Evolutionary conservation across 1,140 invertebrate genomes (phyloP).

Genomic region (Drosophila sturtevanti): DNA sequence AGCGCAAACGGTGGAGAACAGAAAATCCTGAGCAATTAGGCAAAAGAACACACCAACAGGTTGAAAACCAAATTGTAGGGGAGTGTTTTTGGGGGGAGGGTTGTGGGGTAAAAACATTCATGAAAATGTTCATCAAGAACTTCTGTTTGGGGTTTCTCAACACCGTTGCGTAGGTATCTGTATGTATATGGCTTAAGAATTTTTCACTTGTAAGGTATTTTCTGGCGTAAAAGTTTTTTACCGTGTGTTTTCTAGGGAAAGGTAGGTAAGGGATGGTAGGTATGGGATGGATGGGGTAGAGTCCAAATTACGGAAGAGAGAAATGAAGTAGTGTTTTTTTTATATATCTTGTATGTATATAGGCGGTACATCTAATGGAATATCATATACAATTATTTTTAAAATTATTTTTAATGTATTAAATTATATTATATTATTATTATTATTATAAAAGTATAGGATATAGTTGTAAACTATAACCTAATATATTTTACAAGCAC

Average conservation of each 20-base stretch:
- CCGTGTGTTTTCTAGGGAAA: constrained; percentile 3
- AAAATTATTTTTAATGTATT: no score
- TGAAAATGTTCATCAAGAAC: constrained; percentile 40
- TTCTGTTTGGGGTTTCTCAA: constrained; percentile 5
- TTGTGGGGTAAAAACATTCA: constrained; percentile 4
- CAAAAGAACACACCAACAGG: constrained; percentile 10
- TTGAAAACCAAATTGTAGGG: background rate
- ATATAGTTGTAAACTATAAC: no score
- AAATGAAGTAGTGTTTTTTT: constrained; percentile 34
- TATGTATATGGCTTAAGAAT: constrained; percentile 31
- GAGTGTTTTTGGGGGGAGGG: background rate
- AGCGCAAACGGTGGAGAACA: constrained; percentile 27
- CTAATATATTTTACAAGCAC: no score
- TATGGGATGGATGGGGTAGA: no score
- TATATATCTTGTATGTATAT: background rate
- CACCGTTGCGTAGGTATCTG: constrained; percentile 11
- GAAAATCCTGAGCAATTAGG: constrained; percentile 61
- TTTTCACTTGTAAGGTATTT: constrained; percentile 58
- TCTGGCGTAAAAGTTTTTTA: constrained; percentile 39
- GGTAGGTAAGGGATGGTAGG: no score
- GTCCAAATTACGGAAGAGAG: constrained; percentile 21
- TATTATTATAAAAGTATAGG: no score
- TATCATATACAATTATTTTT: constrained; percentile 44
- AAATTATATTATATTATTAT: no score
- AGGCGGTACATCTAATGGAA: background rate